Base-by-base conservation (phyloP, 2,888 invertebrate genomes). In the Thereva nobilitata region DNA sequence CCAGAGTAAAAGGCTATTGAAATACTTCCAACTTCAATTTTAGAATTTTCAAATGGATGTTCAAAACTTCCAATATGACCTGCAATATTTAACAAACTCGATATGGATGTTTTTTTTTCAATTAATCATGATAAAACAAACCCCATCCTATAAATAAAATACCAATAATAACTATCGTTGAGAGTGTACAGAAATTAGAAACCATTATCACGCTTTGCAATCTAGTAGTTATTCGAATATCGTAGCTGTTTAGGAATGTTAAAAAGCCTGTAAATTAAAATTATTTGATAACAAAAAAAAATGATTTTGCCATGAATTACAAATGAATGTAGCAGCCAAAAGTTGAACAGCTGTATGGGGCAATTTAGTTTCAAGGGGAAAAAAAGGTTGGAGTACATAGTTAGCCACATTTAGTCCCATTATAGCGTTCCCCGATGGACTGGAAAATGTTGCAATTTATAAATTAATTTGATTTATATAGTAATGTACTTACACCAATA, bases 341-440 rank as follows among this genome's bases (percentile, higher is more conserved):
- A 94, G 81, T 77, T 90, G 87, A 69, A 88, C 84, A 50, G 89
- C 87, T 53, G 84, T 73, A 70, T 87, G 87, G 10, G 93, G 92
- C 70, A 90, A 85, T 35, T 84, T 80, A 77, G 93, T 92, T 71
- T 87, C 84, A 40, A 75, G 76, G 0, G 89, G 88, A 76, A 93
- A 95, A 75, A 96, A 89, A 0, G 96, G 95, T 74, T 95, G 89
- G 64, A 97, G 83, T 7, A 95, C 87, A 78, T 97, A 97, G 74
- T 91, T 92, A 35, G 96, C 93, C 82, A 97, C 96, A 23, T 97
- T 97, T 71, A 97, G 81, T 2, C 92, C 91, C 89, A 95, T 95
- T 63, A 97, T 95, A n/a, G 97, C 97, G 82, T 96, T 96, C 42
- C 95, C 94, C 61, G 95, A 94, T 12, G 97, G 97, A 68, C 95